Percentiles rank a stretch among this genome's conserved stretches.
Evolutionary conservation across 2,888 invertebrate genomes (phyloP).

Genomic region (Drosophila borealis): DNA sequence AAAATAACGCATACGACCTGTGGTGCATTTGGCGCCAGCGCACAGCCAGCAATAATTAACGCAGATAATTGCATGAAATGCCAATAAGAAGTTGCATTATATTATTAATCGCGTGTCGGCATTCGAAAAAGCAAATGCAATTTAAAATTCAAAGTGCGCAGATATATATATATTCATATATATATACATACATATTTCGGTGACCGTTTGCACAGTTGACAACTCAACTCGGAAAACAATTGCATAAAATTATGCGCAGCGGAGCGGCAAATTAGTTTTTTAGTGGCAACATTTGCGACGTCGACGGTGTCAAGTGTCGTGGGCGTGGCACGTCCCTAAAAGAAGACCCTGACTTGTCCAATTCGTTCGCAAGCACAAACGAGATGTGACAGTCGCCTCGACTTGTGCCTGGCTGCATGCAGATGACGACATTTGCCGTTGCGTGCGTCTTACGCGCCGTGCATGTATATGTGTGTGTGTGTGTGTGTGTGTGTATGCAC

Average conservation of each 20-base stretch:
- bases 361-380: conserved; percentile 18
- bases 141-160: conserved; percentile 5
- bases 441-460: background rate
- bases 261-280: conserved; percentile 76
- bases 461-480: background rate
- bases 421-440: conserved; percentile 36
- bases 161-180: background rate
- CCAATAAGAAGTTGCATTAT: conserved; percentile 19
- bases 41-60: conserved; percentile 29
- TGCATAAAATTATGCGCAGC: conserved; percentile 76
- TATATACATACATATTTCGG: background rate
- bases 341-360: background rate
- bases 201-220: conserved; percentile 11
- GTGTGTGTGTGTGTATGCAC: conserved; percentile 17
- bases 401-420: conserved; percentile 37
- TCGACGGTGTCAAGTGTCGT: conserved; percentile 49
- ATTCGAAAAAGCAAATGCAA: conserved; percentile 30
- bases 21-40: conserved; percentile 10
- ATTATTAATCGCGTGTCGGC: conserved; percentile 13
- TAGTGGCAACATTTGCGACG: conserved; percentile 57
- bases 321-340: background rate
- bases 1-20: conserved; percentile 29
- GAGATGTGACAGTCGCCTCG: conserved; percentile 24
- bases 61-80: conserved; percentile 26
- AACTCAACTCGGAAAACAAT: conserved; percentile 69